Evolutionary conservation across 2,888 invertebrate genomes (phyloP).

Genomic region (Hydriomena furcata): DNA sequence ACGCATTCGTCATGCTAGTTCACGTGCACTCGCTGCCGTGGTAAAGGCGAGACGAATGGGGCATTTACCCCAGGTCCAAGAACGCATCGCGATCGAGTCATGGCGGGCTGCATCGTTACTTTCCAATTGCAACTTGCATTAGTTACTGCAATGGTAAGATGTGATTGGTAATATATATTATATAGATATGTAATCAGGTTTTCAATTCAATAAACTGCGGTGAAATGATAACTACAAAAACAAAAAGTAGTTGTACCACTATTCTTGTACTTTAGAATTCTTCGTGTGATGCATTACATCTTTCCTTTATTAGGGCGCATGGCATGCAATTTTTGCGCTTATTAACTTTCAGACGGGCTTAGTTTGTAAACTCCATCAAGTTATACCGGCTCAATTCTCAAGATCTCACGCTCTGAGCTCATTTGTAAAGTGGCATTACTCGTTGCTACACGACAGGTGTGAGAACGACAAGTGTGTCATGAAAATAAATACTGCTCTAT

Average conservation of each 20-base stretch:
- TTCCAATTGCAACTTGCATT: no score
- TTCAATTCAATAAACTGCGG: no score
- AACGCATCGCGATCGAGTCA: background rate
- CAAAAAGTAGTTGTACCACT: no score
- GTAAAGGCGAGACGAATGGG: conserved; percentile 21
- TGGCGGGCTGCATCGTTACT: background rate
- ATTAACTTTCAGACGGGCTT: background rate
- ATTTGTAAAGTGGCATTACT: background rate
- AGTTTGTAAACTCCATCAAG: background rate
- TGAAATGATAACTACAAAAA: no score
- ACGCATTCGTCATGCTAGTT: conserved; percentile 15
- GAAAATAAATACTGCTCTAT: conserved; percentile 8
- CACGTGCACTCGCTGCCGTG: conserved; percentile 13
- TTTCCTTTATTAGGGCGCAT: no score
- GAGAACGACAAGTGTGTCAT: background rate
- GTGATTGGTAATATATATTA: no score
- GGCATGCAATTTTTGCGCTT: no score
- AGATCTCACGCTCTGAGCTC: no score
- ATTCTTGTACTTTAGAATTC: background rate
- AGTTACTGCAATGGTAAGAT: no score
- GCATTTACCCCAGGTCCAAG: conserved; percentile 12
- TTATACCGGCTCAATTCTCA: background rate
- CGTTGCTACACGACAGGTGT: background rate
- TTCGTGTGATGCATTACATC: background rate
- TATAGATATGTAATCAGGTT: no score